A percentile compares a stretch with the other conserved stretches of the same genome.
Evolutionary conservation across 2,113 vertebrate genomes (phyloP).

Genomic region (Syngnathus floridae): DNA sequence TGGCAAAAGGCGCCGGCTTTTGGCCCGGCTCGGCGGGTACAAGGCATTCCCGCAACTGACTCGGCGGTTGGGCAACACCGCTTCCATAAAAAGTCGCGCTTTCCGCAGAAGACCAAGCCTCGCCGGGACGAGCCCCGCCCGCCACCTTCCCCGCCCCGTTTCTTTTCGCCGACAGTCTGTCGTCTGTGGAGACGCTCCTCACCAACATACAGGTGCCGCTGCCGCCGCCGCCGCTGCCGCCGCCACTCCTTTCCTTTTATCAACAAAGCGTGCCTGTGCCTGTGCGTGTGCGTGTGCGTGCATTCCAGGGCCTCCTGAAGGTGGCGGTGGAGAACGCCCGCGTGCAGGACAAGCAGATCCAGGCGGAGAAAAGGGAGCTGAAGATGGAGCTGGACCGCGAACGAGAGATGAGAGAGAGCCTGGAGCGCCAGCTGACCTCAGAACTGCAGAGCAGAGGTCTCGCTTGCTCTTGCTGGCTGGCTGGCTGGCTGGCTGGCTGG

Average conservation of each 20-base stretch:
- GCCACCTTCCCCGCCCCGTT: slow-evolving; percentile 86
- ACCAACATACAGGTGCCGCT: slow-evolving; percentile 89
- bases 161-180: slow-evolving; percentile 87
- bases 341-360: slow-evolving; percentile 94
- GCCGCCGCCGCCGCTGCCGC: no score
- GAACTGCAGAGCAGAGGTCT: slow-evolving; percentile 92
- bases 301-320: slow-evolving; percentile 85
- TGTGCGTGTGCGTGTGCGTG: neutral
- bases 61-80: no score
- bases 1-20: no score
- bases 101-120: slow-evolving; percentile 69
- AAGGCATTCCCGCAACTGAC: no score
- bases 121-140: slow-evolving; percentile 74
- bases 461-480: no score
- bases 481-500: no score
- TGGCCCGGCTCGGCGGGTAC: no score
- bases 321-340: slow-evolving; percentile 95
- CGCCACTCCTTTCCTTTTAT: neutral
- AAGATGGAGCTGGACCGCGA: slow-evolving; percentile 98
- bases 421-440: slow-evolving; percentile 90
- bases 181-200: slow-evolving; percentile 91
- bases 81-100: no score
- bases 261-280: neutral
- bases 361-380: slow-evolving; percentile 91
- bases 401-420: slow-evolving; percentile 88